Conservation (phyloP, 2,797 vertebrate species). For the Rhyacichthys aspro region DNA sequence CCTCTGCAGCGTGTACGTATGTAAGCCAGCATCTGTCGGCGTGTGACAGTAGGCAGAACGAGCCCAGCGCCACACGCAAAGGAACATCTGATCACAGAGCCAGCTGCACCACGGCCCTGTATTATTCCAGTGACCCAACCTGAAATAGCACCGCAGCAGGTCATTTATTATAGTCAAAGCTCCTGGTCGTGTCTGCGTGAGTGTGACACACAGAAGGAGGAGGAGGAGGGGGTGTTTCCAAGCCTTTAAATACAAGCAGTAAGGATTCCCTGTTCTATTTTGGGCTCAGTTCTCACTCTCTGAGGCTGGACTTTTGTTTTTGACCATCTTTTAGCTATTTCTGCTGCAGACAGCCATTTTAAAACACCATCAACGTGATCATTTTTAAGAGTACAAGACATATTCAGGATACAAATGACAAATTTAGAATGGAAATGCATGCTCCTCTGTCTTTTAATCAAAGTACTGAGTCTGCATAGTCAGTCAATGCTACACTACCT, state of each 20-base stretch:
- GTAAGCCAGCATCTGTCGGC: slow-evolving; percentile 14
- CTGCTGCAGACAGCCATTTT: too few relatives aligned
- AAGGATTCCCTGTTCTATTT: slow-evolving; percentile 70
- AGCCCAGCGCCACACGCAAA: slow-evolving; percentile 51
- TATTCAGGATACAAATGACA: too few relatives aligned
- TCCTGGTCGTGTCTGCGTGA: slow-evolving; percentile 41
- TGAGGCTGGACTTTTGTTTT: not conserved
- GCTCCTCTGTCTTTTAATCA: too few relatives aligned
- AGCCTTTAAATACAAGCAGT: slow-evolving; percentile 52
- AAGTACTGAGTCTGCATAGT: too few relatives aligned
- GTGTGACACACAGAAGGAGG: slow-evolving; percentile 25
- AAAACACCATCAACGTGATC: too few relatives aligned
- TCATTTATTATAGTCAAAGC: slow-evolving; percentile 70
- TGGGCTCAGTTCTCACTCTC: slow-evolving; percentile 20
- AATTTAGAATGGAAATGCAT: too few relatives aligned
- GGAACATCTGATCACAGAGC: slow-evolving; percentile 59
- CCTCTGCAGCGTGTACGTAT: slow-evolving; percentile 17
- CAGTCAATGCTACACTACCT: too few relatives aligned
- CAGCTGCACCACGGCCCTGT: slow-evolving; percentile 58
- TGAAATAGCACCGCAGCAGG: slow-evolving; percentile 70
- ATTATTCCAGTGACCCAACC: slow-evolving; percentile 71
- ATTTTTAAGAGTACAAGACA: too few relatives aligned
- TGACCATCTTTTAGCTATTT: slow-evolving; percentile 5
- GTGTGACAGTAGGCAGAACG: slow-evolving; percentile 61
- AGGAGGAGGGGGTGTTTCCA: slow-evolving; percentile 49